Conservation (phyloP, 2,113 vertebrate species). For the Baryphthengus martii region DNA sequence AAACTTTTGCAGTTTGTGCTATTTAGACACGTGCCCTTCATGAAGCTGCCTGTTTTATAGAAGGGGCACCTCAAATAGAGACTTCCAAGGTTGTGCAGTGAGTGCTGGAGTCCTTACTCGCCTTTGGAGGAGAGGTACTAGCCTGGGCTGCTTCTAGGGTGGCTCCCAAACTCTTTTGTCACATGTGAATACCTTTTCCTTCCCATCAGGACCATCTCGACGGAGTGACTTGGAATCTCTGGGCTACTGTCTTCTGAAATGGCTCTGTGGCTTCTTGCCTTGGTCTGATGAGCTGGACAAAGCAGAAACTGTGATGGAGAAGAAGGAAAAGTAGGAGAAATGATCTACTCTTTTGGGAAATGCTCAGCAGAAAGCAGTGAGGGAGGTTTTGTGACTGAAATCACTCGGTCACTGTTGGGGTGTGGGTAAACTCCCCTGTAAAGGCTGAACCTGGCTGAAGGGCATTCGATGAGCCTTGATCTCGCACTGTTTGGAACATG, state of each 20-base stretch:
- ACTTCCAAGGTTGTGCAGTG: not conserved
- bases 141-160: not conserved
- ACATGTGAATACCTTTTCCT: not conserved
- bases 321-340: conserved; percentile 79
- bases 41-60: not conserved
- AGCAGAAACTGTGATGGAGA: conserved; percentile 67
- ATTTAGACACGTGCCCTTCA: not conserved
- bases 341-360: not conserved
- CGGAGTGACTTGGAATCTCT: conserved; percentile 92
- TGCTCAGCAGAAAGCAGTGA: not conserved
- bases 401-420: not conserved
- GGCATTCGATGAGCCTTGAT: not conserved
- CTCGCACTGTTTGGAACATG: not conserved
- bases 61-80: not conserved
- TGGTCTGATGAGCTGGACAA: conserved; percentile 76
- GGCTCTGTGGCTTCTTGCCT: conserved; percentile 84
- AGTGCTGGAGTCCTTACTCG: not conserved
- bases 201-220: conserved; percentile 82
- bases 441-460: not conserved
- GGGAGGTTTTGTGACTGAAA: not conserved
- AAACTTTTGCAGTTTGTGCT: not conserved
- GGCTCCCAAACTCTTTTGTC: not conserved
- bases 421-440: not conserved
- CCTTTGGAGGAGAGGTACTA: not conserved
- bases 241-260: conserved; percentile 90